These are phyloP conservation scores for Porites evermanni DNA, from an alignment of 92 coral and sea anemone genomes.

Conservation along the genomic window DNA sequence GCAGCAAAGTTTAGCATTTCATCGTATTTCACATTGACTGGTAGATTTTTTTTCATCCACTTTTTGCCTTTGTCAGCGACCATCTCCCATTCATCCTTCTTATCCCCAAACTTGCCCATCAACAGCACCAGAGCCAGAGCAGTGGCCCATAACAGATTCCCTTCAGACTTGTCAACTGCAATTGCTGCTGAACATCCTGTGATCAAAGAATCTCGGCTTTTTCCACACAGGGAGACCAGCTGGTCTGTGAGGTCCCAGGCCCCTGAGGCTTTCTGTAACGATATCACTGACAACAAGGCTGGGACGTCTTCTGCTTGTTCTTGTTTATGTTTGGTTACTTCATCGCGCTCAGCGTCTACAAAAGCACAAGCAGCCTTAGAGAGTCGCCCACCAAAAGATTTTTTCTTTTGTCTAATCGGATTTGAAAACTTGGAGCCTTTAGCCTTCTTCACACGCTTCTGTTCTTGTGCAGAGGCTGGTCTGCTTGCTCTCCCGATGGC, in stretches of 20 bases:
- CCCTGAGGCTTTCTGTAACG: conserved; percentile 88
- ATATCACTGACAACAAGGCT: conserved; percentile 40
- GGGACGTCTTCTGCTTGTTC: not conserved
- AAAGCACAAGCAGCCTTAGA: no score
- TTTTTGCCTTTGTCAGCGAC: conserved; percentile 70
- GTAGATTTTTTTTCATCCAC: conserved; percentile 73
- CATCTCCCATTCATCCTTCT: conserved; percentile 85
- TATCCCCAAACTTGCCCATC: conserved; percentile 40
- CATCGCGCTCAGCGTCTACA: no score
- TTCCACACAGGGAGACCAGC: conserved; percentile 64
- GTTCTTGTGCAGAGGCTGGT: no score
- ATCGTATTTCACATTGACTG: not conserved
- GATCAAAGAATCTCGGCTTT: conserved; percentile 40
- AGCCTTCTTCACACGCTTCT: no score
- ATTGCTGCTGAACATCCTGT: conserved; percentile 62
- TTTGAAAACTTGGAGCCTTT: no score
- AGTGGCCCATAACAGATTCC: conserved; percentile 82
- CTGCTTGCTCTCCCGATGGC: no score
- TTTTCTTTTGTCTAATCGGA: no score
- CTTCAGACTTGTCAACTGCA: conserved; percentile 45
- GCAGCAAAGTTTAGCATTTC: conserved; percentile 27
- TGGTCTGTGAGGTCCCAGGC: conserved; percentile 79
- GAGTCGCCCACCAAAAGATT: no score
- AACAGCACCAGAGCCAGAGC: conserved; percentile 73
- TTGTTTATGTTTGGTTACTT: no score